A percentile compares a stretch with the other conserved stretches of the same genome.
phyloP scores from a whole-genome alignment of 2,113 vertebrate species.

The Forbesichthys papilliferus region DNA sequence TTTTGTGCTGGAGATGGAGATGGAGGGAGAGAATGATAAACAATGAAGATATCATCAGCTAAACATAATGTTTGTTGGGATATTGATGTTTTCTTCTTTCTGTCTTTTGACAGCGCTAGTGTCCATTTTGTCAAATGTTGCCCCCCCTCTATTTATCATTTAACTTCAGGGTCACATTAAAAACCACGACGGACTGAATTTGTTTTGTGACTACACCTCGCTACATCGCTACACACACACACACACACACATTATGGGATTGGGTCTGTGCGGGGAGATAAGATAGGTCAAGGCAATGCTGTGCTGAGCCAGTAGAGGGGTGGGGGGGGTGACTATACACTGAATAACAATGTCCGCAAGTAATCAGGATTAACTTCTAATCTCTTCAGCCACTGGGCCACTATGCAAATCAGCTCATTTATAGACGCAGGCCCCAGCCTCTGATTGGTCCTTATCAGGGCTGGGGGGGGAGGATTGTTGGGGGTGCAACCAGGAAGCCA shows the following conservation, averaged over 20 bases:
- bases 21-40: too few relatives aligned
- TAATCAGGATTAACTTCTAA: constrained; percentile 79
- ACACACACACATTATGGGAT: constrained; percentile 51
- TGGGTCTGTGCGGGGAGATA: constrained; percentile 67
- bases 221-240: background rate
- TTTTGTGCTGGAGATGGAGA: too few relatives aligned
- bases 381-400: constrained; percentile 62
- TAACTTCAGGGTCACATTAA: constrained; percentile 53
- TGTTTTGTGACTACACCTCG: constrained; percentile 38
- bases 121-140: constrained; percentile 21
- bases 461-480: constrained; percentile 35
- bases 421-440: constrained; percentile 53
- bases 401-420: constrained; percentile 73
- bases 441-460: constrained; percentile 69
- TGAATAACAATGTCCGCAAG: constrained; percentile 72
- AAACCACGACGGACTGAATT: constrained; percentile 36
- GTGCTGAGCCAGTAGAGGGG: constrained; percentile 50
- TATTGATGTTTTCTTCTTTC: background rate
- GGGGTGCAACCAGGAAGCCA: constrained; percentile 25
- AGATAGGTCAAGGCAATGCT: constrained; percentile 65
- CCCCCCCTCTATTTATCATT: constrained; percentile 37
- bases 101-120: background rate
- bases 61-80: too few relatives aligned
- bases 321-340: constrained; percentile 49
- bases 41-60: too few relatives aligned